Conservation (phyloP, 1,140 invertebrate species). For the Aphaenogaster rudis region DNA sequence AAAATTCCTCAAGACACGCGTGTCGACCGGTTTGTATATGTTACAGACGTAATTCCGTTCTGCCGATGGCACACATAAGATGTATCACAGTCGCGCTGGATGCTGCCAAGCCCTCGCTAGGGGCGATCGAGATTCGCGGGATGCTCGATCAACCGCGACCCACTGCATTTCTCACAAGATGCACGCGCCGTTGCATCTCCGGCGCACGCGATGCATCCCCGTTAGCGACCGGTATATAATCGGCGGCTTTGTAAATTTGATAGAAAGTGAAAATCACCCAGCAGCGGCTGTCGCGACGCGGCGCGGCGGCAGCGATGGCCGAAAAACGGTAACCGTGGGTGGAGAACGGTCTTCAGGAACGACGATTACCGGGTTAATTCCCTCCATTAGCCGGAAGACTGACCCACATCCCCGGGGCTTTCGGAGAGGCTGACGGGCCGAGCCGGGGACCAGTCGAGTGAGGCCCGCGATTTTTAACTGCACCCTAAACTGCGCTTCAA, state of each 20-base stretch:
- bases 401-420: conserved; percentile 71
- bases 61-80: conserved; percentile 40
- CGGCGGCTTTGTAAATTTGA: conserved; percentile 66
- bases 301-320: not conserved
- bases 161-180: conserved; percentile 16
- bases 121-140: conserved; percentile 51
- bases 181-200: not conserved
- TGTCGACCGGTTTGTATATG: not conserved
- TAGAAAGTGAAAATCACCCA: conserved; percentile 73
- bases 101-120: conserved; percentile 28
- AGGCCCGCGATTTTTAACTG: not conserved
- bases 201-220: conserved; percentile 33
- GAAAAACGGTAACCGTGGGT: conserved; percentile 59
- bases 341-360: conserved; percentile 47
- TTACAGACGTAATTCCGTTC: conserved; percentile 6
- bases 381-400: conserved; percentile 62
- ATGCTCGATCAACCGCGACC: not conserved
- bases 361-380: conserved; percentile 72
- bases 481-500: conserved; percentile 5
- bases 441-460: not conserved
- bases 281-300: conserved; percentile 41
- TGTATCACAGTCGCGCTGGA: not conserved
- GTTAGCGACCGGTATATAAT: conserved; percentile 63
- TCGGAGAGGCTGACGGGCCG: conserved; percentile 1
- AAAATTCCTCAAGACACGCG: not conserved